Conservation (phyloP, 2,113 vertebrate species). For the Dipodomys spectabilis region DNA sequence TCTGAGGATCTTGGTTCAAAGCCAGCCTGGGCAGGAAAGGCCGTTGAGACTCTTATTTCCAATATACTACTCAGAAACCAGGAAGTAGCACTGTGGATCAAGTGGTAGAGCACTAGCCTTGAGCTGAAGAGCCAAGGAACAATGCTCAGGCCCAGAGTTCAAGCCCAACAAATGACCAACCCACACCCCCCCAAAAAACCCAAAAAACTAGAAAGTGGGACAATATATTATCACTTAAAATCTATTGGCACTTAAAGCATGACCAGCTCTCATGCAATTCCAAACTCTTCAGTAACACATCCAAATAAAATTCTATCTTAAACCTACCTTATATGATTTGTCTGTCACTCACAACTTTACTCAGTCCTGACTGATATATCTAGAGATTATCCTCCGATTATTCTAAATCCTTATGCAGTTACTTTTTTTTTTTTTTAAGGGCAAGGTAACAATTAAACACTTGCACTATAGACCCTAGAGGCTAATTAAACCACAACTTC, state of each 20-base stretch:
- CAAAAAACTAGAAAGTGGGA: neutral
- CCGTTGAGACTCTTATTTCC: too few relatives aligned
- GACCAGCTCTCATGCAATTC: neutral
- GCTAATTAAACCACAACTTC: slow-evolving; percentile 51
- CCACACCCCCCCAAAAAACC: too few relatives aligned
- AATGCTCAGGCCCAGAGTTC: too few relatives aligned
- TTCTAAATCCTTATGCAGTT: slow-evolving; percentile 4
- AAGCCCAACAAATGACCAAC: too few relatives aligned
- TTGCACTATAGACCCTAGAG: neutral
- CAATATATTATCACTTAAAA: neutral
- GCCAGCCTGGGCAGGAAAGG: too few relatives aligned
- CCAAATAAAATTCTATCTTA: slow-evolving; percentile 14
- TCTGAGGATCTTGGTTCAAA: too few relatives aligned
- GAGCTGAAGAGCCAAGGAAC: too few relatives aligned
- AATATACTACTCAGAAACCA: too few relatives aligned
- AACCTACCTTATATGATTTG: neutral
- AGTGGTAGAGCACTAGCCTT: too few relatives aligned
- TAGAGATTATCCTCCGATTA: slow-evolving; percentile 28
- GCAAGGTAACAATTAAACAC: slow-evolving; percentile 33
- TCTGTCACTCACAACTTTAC: neutral
- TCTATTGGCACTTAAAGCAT: neutral
- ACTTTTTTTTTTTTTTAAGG: neutral
- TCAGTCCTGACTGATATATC: neutral
- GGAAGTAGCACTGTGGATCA: too few relatives aligned
- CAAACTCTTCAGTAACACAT: neutral